Conservation (phyloP, 2,888 invertebrate genomes). For the Diogma glabrata region DNA sequence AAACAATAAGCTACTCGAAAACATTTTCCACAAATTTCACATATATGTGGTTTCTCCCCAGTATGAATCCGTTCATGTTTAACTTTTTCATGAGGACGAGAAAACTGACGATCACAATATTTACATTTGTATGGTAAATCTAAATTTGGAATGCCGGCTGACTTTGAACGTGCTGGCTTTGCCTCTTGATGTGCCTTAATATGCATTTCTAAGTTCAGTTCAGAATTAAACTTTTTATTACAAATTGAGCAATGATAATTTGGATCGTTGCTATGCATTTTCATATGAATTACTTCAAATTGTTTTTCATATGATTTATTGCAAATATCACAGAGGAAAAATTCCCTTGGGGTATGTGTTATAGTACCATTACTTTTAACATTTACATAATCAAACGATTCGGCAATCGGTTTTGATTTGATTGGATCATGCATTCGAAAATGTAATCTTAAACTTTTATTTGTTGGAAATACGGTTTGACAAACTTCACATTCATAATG, state of each 20-base stretch:
- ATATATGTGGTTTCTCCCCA: constrained; percentile 65
- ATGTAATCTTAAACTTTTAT: constrained; percentile 41
- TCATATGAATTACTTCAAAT: constrained; percentile 50
- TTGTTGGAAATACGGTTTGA: constrained; percentile 7
- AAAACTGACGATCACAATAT: constrained; percentile 59
- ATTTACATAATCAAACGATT: constrained; percentile 15
- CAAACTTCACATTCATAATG: constrained; percentile 2
- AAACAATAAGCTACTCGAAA: constrained; percentile 71
- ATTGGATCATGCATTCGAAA: constrained; percentile 62
- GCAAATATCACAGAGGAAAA: constrained; percentile 43
- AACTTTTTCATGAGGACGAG: constrained; percentile 67
- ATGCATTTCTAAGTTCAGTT: constrained; percentile 58
- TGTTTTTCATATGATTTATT: constrained; percentile 39
- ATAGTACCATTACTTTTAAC: constrained; percentile 29
- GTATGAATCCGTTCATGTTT: constrained; percentile 78
- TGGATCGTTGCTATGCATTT: constrained; percentile 47
- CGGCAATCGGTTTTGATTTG: constrained; percentile 37
- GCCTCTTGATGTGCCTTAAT: constrained; percentile 48
- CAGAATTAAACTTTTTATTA: constrained; percentile 56
- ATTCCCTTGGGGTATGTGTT: no score
- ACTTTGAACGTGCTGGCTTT: constrained; percentile 14
- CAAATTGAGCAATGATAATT: constrained; percentile 53
- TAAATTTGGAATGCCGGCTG: constrained; percentile 12
- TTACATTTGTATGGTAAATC: constrained; percentile 51
- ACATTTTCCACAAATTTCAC: constrained; percentile 68